A percentile compares a stretch with the other conserved stretches of the same genome.
Conservation (phyloP, 1,140 invertebrate species). For the Procambarus virginalis region DNA sequence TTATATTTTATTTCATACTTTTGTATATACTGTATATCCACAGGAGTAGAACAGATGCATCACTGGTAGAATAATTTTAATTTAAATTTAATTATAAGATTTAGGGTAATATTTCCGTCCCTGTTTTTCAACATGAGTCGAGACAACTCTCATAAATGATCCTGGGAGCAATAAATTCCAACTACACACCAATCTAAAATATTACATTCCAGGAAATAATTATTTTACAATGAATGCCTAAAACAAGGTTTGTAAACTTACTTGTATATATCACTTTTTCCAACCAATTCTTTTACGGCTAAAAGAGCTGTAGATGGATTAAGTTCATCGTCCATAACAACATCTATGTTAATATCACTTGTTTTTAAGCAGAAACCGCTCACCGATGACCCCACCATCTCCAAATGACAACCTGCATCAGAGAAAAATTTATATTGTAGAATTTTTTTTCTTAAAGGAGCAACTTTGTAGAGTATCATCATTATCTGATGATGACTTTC, state of each 20-base stretch:
- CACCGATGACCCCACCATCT: conserved; percentile 57
- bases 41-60: too few relatives aligned
- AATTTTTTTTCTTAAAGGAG: too few relatives aligned
- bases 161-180: too few relatives aligned
- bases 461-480: too few relatives aligned
- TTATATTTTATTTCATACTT: not conserved
- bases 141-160: too few relatives aligned
- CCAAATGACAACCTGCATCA: conserved; percentile 36
- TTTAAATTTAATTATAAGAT: too few relatives aligned
- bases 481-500: too few relatives aligned
- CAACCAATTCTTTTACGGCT: conserved; percentile 42
- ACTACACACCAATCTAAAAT: too few relatives aligned
- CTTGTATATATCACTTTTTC: conserved; percentile 40
- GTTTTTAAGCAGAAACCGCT: conserved; percentile 43
- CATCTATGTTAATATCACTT: conserved; percentile 59
- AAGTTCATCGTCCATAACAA: conserved; percentile 50
- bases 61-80: too few relatives aligned
- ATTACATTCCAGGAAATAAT: not conserved
- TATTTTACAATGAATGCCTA: not conserved
- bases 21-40: too few relatives aligned
- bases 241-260: conserved; percentile 8
- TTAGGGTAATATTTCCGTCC: too few relatives aligned
- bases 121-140: too few relatives aligned
- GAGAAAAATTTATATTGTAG: not conserved
- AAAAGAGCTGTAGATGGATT: conserved; percentile 52